Evolutionary conservation across 1,140 invertebrate genomes (phyloP).

Genomic region (Bradynema listronoti): DNA sequence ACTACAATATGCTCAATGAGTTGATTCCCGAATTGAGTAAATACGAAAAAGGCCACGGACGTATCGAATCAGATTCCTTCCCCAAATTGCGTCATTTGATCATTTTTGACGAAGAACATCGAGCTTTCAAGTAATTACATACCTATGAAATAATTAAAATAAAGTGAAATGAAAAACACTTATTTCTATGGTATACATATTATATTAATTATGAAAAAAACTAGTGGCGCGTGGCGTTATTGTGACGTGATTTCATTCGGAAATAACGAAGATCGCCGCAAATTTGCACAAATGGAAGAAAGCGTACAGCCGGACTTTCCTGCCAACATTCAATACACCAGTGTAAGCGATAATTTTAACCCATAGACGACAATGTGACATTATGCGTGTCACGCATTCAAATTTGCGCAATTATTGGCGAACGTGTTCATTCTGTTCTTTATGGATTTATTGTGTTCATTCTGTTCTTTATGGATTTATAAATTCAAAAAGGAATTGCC

Average conservation of each 20-base stretch:
- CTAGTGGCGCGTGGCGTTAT: conserved; percentile 55
- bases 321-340: conserved; percentile 57
- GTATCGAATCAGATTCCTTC: conserved; percentile 40
- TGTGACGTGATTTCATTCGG: conserved; percentile 50
- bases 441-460: no score
- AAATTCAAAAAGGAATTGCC: no score
- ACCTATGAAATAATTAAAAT: conserved; percentile 5
- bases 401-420: no score
- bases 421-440: no score
- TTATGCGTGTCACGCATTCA: no score
- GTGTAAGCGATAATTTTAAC: conserved; percentile 33
- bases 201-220: neutral
- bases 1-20: conserved; percentile 43
- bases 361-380: no score
- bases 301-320: conserved; percentile 30
- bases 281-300: conserved; percentile 59
- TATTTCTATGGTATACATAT: neutral
- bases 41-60: conserved; percentile 32
- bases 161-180: neutral
- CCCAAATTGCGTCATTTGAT: conserved; percentile 53
- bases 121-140: conserved; percentile 48
- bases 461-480: no score
- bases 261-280: conserved; percentile 59
- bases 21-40: conserved; percentile 49
- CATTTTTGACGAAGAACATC: conserved; percentile 51